Percentiles rank a stretch among this genome's conserved stretches.
Evolutionary conservation across 2,797 vertebrate genomes (phyloP).

Genomic region (Squalus acanthias): DNA sequence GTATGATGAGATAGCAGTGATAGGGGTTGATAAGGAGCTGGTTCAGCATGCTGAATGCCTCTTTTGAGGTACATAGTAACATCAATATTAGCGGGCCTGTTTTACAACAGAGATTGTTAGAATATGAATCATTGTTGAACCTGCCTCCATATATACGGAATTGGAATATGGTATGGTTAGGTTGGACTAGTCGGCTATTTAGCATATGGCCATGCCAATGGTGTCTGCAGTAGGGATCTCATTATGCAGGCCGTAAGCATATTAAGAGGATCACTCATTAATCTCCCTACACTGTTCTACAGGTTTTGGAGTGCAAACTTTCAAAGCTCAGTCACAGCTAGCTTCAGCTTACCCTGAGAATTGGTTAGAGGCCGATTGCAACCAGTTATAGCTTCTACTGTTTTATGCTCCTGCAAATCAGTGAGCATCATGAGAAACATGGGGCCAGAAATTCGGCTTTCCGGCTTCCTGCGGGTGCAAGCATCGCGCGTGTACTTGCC

Average conservation of each 20-base stretch:
- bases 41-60: not conserved
- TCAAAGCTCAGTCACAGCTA: not conserved
- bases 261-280: not conserved
- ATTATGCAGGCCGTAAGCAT: not conserved
- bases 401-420: not conserved
- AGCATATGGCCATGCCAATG: not conserved
- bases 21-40: not conserved
- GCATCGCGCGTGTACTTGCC: no score
- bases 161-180: not conserved
- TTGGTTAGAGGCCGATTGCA: not conserved
- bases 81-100: not conserved
- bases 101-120: no score
- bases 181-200: not conserved
- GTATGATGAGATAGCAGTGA: not conserved
- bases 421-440: not conserved
- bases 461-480: no score
- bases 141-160: not conserved
- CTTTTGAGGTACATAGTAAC: not conserved
- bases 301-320: not conserved
- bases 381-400: not conserved
- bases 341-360: not conserved
- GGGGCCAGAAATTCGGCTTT: no score
- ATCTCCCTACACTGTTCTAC: not conserved
- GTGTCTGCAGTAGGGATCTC: not conserved
- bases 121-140: not conserved